A percentile compares a stretch with the other conserved stretches of the same genome.
These are phyloP conservation scores for Hippocampus zosterae DNA, from an alignment of 2,113 vertebrate genomes.

Conservation along the genomic window DNA sequence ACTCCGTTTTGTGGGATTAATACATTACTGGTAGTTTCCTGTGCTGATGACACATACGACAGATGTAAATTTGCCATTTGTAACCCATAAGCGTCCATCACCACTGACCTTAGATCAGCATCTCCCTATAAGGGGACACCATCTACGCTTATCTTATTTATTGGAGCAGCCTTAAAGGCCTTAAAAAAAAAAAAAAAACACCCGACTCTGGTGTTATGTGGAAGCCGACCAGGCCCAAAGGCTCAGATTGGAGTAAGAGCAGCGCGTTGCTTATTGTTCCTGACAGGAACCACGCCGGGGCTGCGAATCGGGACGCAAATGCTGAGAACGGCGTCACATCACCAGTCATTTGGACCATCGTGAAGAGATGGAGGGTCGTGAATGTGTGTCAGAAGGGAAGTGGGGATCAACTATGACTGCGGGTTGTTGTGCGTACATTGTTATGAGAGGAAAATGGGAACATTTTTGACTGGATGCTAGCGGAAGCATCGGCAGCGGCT, in stretches of 20 bases:
- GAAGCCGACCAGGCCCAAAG: conserved; percentile 41
- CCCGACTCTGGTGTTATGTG: conserved; percentile 6
- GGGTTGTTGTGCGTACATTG: conserved; percentile 24
- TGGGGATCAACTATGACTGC: conserved; percentile 52
- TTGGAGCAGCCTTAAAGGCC: conserved; percentile 34
- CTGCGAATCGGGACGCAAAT: conserved; percentile 57
- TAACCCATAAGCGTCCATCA: not conserved
- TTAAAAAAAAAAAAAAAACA: not conserved
- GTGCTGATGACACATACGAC: not conserved
- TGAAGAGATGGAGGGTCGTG: conserved; percentile 37
- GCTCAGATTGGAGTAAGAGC: conserved; percentile 34
- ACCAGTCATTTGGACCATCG: conserved; percentile 39
- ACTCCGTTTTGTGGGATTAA: too few relatives aligned
- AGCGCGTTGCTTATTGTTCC: conserved; percentile 52
- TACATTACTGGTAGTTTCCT: too few relatives aligned
- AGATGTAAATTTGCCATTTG: not conserved
- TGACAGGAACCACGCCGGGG: conserved; percentile 69
- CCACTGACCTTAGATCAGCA: conserved; percentile 37
- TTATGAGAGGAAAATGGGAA: conserved; percentile 18
- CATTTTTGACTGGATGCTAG: conserved; percentile 2
- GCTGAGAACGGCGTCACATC: conserved; percentile 51
- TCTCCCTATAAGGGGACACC: conserved; percentile 4
- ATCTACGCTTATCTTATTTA: conserved; percentile 22
- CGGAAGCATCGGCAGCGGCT: not conserved
- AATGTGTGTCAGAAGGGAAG: conserved; percentile 42